phyloP scores from a whole-genome alignment of 2,888 invertebrate species.

The Tanytarsus gracilentus region DNA sequence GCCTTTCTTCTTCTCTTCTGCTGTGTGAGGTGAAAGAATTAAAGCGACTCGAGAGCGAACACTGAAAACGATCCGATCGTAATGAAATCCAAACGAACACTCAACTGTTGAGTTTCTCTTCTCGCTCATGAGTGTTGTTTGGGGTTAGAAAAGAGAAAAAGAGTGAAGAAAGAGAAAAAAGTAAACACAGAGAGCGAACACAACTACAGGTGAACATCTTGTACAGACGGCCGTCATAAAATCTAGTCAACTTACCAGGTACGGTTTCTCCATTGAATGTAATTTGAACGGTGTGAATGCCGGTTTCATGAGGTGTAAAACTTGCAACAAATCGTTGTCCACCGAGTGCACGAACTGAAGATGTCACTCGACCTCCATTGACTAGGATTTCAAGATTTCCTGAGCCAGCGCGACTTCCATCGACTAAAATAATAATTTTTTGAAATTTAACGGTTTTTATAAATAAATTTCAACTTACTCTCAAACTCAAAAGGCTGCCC shows the following conservation, averaged over 20 bases:
- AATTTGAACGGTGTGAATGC: slow-evolving; percentile 82
- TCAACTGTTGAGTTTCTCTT: no score
- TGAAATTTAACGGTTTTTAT: not conserved
- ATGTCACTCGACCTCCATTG: slow-evolving; percentile 89
- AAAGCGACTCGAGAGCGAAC: not conserved
- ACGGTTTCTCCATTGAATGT: slow-evolving; percentile 89
- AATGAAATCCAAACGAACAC: slow-evolving; percentile 6
- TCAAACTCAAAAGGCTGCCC: slow-evolving; percentile 93
- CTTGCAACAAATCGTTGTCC: slow-evolving; percentile 83
- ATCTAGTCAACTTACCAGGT: slow-evolving; percentile 58
- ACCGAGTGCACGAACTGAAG: slow-evolving; percentile 84
- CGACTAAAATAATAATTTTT: slow-evolving; percentile 54
- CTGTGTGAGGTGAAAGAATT: not conserved
- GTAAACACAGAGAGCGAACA: slow-evolving; percentile 16
- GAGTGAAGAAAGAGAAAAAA: not conserved
- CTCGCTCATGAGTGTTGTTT: no score
- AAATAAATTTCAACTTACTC: slow-evolving; percentile 53
- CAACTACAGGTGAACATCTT: not conserved
- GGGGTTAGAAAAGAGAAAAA: no score
- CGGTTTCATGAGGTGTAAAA: slow-evolving; percentile 81
- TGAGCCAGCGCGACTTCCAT: slow-evolving; percentile 90
- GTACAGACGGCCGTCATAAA: not conserved
- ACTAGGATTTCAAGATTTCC: slow-evolving; percentile 94
- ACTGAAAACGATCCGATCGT: slow-evolving; percentile 3
- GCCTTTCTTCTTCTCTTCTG: not conserved